A percentile compares a stretch with the other conserved stretches of the same genome.
These are phyloP conservation scores for Haliaeetus leucogaster DNA, from an alignment of 2,113 vertebrate genomes.

Conservation along the genomic window DNA sequence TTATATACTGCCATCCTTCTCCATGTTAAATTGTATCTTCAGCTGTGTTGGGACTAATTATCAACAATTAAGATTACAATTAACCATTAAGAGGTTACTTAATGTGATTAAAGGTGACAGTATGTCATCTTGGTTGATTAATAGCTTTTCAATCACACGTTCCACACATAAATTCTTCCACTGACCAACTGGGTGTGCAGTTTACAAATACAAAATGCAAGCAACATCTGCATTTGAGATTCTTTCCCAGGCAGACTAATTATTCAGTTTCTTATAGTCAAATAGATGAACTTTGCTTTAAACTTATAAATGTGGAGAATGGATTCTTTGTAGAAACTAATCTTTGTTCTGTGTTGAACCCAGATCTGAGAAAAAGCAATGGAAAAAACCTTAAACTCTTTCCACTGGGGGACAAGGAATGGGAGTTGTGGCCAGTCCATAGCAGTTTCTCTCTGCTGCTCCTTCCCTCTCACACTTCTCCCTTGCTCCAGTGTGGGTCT, in stretches of 20 bases:
- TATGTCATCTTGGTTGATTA: background rate
- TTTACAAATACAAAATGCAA: background rate
- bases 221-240: background rate
- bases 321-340: background rate
- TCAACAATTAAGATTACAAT: background rate
- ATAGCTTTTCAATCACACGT: background rate
- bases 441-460: background rate
- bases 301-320: background rate
- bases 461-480: background rate
- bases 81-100: background rate
- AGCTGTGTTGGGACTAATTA: background rate
- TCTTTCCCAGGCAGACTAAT: background rate
- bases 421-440: background rate
- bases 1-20: background rate
- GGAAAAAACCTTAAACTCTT: background rate
- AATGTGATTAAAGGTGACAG: background rate
- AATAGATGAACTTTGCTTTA: background rate
- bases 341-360: background rate
- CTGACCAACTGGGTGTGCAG: background rate
- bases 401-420: background rate
- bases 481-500: background rate
- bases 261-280: background rate
- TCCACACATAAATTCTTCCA: constrained; percentile 9
- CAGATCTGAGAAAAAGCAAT: background rate
- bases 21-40: background rate